Conservation (phyloP, 2,888 invertebrate species). For the Megalurothrips usitatus region DNA sequence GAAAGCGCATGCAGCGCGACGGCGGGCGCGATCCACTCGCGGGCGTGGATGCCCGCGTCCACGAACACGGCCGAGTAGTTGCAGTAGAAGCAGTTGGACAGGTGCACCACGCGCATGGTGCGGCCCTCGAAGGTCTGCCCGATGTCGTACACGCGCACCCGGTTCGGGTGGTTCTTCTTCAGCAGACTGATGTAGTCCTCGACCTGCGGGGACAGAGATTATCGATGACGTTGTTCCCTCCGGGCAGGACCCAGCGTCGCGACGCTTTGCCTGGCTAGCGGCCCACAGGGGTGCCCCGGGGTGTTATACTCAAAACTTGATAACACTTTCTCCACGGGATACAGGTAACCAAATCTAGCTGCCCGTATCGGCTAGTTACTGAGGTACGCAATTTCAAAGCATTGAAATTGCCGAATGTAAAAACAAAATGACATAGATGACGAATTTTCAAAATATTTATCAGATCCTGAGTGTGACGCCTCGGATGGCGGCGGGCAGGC, state of each 20-base stretch:
- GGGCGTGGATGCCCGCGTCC: slow-evolving; percentile 65
- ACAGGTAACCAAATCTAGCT: too few relatives aligned
- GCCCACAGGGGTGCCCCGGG: too few relatives aligned
- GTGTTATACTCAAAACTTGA: too few relatives aligned
- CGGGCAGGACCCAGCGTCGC: not conserved
- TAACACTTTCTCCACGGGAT: too few relatives aligned
- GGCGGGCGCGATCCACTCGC: slow-evolving; percentile 84
- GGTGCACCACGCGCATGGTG: not conserved
- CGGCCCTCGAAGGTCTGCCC: not conserved
- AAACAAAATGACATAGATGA: too few relatives aligned
- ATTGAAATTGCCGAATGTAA: too few relatives aligned
- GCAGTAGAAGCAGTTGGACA: slow-evolving; percentile 1
- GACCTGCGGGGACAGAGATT: not conserved
- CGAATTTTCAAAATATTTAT: too few relatives aligned
- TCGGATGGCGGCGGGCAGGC: not conserved
- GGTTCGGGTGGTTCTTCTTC: not conserved
- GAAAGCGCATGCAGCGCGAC: slow-evolving; percentile 70
- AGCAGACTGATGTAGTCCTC: not conserved
- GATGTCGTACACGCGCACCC: not conserved
- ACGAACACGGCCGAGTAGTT: slow-evolving; percentile 1
- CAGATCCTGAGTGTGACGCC: too few relatives aligned
- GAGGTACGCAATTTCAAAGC: too few relatives aligned
- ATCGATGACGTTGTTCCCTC: not conserved
- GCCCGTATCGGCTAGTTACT: too few relatives aligned
- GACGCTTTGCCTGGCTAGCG: not conserved